Evolutionary conservation across 2,113 vertebrate species (phyloP).

Genomic region (Toxotes jaculatrix): DNA sequence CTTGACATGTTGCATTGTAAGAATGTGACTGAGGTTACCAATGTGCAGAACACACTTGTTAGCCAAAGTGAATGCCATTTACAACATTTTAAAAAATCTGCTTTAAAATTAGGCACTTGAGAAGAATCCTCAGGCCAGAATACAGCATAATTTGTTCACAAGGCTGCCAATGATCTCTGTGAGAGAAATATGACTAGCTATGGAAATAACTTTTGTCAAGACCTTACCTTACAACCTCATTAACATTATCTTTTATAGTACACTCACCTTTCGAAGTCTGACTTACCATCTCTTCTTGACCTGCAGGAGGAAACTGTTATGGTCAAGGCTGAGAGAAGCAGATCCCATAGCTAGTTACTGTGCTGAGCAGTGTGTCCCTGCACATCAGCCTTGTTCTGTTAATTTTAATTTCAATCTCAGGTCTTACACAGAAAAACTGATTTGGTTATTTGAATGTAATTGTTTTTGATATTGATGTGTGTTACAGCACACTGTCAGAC

Average conservation of each 20-base stretch:
- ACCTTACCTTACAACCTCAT: slow-evolving; percentile 65
- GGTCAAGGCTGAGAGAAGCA: slow-evolving; percentile 72
- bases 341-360: slow-evolving; percentile 87
- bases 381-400: slow-evolving; percentile 73
- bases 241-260: slow-evolving; percentile 45
- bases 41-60: slow-evolving; percentile 82
- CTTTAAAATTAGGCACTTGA: slow-evolving; percentile 24
- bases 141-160: slow-evolving; percentile 2
- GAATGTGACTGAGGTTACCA: slow-evolving; percentile 56
- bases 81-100: not conserved
- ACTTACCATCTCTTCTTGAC: slow-evolving; percentile 76
- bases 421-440: slow-evolving; percentile 91
- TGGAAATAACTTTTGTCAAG: slow-evolving; percentile 84
- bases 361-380: slow-evolving; percentile 79
- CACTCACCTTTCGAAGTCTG: slow-evolving; percentile 74
- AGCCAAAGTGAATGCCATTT: slow-evolving; percentile 35
- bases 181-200: slow-evolving; percentile 81
- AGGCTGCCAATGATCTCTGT: slow-evolving; percentile 50
- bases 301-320: slow-evolving; percentile 71
- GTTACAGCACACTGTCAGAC: slow-evolving; percentile 89
- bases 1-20: slow-evolving; percentile 78
- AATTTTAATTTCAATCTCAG: slow-evolving; percentile 77
- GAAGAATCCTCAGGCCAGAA: slow-evolving; percentile 10
- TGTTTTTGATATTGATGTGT: slow-evolving; percentile 81
- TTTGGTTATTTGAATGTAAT: slow-evolving; percentile 76